Conservation (phyloP, 2,113 vertebrate genomes). For the Ctenomys sociabilis region DNA sequence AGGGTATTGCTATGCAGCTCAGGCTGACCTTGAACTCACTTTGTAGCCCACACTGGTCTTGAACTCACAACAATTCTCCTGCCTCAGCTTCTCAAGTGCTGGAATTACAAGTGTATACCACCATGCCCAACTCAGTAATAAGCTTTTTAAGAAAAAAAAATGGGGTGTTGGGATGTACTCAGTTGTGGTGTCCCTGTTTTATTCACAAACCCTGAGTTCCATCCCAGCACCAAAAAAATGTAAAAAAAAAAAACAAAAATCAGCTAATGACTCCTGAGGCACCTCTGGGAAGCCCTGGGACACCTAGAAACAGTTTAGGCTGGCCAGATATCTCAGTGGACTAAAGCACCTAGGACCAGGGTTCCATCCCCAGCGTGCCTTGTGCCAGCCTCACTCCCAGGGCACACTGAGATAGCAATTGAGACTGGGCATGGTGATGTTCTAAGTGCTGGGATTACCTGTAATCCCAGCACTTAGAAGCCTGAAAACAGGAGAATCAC, state of each 20-base stretch:
- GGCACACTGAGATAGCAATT: no score
- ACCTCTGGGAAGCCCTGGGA: conserved; percentile 1
- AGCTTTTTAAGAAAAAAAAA: background rate
- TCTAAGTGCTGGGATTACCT: no score
- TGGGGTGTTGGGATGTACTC: background rate
- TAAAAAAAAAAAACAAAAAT: background rate
- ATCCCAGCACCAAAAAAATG: background rate
- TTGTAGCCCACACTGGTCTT: background rate
- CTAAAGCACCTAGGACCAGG: no score
- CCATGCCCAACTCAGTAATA: background rate
- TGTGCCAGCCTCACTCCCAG: no score
- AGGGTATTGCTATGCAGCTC: background rate
- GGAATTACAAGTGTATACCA: background rate
- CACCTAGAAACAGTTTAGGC: background rate
- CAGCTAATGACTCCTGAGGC: background rate
- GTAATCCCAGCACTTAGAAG: no score
- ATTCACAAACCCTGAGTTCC: background rate
- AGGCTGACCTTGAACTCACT: background rate
- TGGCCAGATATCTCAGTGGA: no score
- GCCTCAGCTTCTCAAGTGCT: background rate
- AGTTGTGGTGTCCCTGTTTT: background rate
- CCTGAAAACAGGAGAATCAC: no score
- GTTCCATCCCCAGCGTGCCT: no score
- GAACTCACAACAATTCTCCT: background rate
- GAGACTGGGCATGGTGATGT: no score